Evolutionary conservation across 2,888 invertebrate genomes (phyloP).

Genomic region (Temnothorax unifasciatus): DNA sequence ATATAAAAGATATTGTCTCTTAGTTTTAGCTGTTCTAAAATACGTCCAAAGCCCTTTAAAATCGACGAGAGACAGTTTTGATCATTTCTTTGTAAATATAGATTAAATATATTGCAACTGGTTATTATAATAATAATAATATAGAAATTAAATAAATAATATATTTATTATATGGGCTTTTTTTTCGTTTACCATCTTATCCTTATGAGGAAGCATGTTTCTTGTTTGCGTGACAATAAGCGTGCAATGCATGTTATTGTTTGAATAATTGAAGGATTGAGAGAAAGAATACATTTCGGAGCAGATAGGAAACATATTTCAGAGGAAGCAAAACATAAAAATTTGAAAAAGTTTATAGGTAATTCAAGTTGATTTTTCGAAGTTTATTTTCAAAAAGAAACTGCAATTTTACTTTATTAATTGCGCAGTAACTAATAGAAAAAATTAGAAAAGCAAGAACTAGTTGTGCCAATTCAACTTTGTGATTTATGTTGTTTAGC

Average conservation of each 20-base stretch:
- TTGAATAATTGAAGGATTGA: neutral
- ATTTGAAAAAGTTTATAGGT: neutral
- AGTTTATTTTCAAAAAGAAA: neutral
- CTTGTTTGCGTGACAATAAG: neutral
- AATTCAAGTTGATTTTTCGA: neutral
- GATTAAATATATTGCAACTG: constrained; percentile 78
- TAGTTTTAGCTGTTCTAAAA: neutral
- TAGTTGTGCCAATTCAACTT: neutral
- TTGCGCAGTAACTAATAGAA: neutral
- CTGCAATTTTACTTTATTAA: neutral
- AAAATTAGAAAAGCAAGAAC: neutral
- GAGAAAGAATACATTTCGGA: neutral
- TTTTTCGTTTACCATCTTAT: constrained; percentile 34
- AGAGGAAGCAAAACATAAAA: neutral
- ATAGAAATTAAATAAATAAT: constrained; percentile 82
- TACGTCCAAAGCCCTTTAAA: neutral
- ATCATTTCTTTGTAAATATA: constrained; percentile 59
- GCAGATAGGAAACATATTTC: neutral
- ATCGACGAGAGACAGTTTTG: neutral
- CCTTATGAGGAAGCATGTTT: neutral
- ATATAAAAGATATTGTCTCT: neutral
- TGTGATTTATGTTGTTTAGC: neutral
- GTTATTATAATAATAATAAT: constrained; percentile 82
- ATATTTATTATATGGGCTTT: constrained; percentile 81
- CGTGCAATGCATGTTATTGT: neutral